phyloP scores from a whole-genome alignment of 2,113 vertebrate genomes.

The Numenius arquata region DNA sequence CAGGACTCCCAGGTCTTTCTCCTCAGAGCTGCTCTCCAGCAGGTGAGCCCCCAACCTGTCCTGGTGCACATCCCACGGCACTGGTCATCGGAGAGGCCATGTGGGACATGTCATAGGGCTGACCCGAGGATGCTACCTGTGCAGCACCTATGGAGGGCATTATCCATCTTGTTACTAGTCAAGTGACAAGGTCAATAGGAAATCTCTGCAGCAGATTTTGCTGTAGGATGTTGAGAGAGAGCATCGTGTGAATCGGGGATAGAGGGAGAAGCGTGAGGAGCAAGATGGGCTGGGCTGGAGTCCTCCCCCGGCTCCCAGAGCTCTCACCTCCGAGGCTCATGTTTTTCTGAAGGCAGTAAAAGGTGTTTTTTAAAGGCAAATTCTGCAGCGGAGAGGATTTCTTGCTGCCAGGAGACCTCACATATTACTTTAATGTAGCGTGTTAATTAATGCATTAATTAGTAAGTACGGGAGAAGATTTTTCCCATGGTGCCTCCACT shows the following conservation, averaged over 20 bases:
- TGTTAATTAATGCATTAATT: background rate
- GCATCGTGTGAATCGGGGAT: fast-evolving
- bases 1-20: too few species aligned
- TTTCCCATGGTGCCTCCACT: background rate
- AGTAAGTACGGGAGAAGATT: background rate
- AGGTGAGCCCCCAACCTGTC: too few species aligned
- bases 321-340: fast-evolving
- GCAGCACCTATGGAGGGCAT: background rate
- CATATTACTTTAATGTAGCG: background rate
- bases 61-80: fast-evolving
- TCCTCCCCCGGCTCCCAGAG: background rate
- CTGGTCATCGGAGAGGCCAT: fast-evolving
- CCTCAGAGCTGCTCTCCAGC: too few species aligned
- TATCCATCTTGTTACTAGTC: background rate
- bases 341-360: background rate
- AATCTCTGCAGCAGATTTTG: background rate
- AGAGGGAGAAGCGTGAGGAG: background rate
- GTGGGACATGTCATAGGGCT: fast-evolving
- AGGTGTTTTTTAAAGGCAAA: background rate
- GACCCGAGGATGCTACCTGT: fast-evolving
- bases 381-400: background rate
- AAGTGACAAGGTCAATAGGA: background rate
- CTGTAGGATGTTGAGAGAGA: background rate
- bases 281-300: background rate
- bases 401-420: background rate